These are phyloP conservation scores for Sebastes schlegelii DNA, from an alignment of 2,113 vertebrate genomes.

Conservation along the genomic window DNA sequence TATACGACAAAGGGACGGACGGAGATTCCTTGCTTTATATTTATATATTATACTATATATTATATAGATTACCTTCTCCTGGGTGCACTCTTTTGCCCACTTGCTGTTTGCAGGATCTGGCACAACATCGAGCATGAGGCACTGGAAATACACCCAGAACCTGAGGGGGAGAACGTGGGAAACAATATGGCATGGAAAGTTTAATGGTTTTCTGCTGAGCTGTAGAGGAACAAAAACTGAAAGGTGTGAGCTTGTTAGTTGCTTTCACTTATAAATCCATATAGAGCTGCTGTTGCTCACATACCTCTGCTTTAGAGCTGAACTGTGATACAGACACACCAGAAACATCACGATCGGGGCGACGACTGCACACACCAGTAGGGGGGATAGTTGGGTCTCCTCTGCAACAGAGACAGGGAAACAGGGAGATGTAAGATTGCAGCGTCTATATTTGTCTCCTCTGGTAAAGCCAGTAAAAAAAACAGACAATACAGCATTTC, in stretches of 20 bases:
- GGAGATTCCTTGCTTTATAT: too few species aligned
- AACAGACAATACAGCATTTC: not conserved
- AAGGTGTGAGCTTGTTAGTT: not conserved
- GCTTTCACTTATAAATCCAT: not conserved
- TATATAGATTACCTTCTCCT: slow-evolving; percentile 70
- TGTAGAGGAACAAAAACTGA: not conserved
- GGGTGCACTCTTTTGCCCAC: slow-evolving; percentile 81
- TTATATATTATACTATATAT: too few species aligned
- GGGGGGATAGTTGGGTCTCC: not conserved
- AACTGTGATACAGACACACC: slow-evolving; percentile 62
- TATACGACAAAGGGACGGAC: too few species aligned
- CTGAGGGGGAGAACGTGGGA: slow-evolving; percentile 46
- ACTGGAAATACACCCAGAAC: slow-evolving; percentile 54
- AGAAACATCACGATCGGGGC: accelerated
- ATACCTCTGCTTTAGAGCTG: slow-evolving; percentile 76
- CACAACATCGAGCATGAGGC: slow-evolving; percentile 72
- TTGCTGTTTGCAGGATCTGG: slow-evolving; percentile 88
- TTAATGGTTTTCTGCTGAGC: not conserved
- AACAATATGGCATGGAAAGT: not conserved
- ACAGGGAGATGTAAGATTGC: not conserved
- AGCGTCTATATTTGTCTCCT: not conserved
- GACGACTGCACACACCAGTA: not conserved
- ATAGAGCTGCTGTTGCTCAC: not conserved
- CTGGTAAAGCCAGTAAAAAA: not conserved
- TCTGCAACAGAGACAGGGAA: slow-evolving; percentile 46